These are phyloP conservation scores for Mystacornis crossleyi DNA, from an alignment of 2,113 vertebrate genomes.

Conservation along the genomic window DNA sequence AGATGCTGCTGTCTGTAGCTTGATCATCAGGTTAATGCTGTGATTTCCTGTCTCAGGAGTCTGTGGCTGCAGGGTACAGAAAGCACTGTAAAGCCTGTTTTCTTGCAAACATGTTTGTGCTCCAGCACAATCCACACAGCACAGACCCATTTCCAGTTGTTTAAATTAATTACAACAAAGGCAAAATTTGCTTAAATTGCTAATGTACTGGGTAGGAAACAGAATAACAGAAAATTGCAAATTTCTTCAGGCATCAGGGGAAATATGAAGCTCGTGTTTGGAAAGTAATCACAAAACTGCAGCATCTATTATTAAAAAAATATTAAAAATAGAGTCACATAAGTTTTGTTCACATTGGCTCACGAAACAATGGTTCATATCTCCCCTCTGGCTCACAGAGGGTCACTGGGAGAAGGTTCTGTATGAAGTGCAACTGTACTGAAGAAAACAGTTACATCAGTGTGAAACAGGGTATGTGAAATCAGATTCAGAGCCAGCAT, in stretches of 20 bases:
- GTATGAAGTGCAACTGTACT: neutral
- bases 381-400: neutral
- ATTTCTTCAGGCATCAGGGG: neutral
- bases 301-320: neutral
- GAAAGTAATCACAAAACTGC: neutral
- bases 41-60: neutral
- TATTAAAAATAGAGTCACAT: neutral
- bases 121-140: neutral
- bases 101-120: neutral
- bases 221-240: neutral
- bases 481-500: neutral
- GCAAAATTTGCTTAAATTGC: neutral
- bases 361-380: neutral
- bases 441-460: slow-evolving; percentile 19
- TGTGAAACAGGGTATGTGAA: neutral
- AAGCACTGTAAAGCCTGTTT: neutral
- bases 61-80: neutral
- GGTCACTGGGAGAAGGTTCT: neutral
- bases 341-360: neutral
- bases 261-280: neutral
- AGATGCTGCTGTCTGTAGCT: neutral
- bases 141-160: neutral
- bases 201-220: neutral
- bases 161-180: neutral
- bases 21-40: neutral